Evolutionary conservation across 2,888 invertebrate species (phyloP).

Genomic region (Polia nebulosa): DNA sequence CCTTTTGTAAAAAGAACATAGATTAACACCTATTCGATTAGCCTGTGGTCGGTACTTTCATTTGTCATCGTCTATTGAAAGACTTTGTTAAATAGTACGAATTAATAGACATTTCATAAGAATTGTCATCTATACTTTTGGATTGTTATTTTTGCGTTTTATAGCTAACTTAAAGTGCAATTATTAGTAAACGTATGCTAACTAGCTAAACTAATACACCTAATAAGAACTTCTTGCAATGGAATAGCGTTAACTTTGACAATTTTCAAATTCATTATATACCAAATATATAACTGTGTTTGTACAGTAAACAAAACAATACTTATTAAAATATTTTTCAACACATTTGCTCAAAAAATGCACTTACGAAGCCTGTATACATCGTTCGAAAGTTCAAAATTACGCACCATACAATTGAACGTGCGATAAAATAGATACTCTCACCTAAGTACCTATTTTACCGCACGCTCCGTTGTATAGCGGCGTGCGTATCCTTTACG

Average conservation of each 20-base stretch:
- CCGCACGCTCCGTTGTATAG: too few species aligned
- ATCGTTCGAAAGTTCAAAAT: too few species aligned
- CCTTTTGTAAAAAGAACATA: not conserved
- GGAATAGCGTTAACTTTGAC: not conserved
- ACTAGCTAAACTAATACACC: not conserved
- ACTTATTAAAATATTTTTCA: too few species aligned
- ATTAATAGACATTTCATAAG: not conserved
- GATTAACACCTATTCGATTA: not conserved
- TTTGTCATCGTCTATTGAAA: conserved; percentile 6
- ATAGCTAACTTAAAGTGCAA: conserved; percentile 3
- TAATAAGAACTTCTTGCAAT: not conserved
- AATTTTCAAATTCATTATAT: too few species aligned
- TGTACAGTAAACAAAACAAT: too few species aligned
- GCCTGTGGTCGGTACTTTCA: not conserved
- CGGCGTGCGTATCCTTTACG: too few species aligned
- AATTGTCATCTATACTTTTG: not conserved
- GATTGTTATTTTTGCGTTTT: not conserved
- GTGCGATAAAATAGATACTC: too few species aligned
- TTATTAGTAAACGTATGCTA: conserved; percentile 31
- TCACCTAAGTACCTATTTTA: too few species aligned
- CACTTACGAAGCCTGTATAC: too few species aligned
- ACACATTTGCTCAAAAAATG: too few species aligned
- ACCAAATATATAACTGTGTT: too few species aligned
- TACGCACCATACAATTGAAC: too few species aligned
- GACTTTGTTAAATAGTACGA: not conserved